Evolutionary conservation across 2,113 vertebrate species (phyloP).

Genomic region (Dryoscopus gambensis): DNA sequence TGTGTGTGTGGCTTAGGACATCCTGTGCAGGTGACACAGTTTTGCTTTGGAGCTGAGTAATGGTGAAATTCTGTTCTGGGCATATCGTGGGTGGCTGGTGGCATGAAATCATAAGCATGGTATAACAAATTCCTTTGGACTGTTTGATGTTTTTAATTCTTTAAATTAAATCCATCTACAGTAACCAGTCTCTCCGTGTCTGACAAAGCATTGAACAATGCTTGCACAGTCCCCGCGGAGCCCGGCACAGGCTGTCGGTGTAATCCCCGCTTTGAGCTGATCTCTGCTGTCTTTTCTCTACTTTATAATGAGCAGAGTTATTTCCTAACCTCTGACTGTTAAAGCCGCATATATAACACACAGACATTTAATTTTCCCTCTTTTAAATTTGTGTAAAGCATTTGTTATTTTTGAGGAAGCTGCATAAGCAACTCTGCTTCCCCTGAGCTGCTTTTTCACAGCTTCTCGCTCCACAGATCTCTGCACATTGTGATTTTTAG

Average conservation of each 20-base stretch:
- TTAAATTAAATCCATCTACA: background rate
- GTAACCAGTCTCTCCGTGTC: background rate
- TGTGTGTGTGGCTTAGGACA: background rate
- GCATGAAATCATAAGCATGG: accelerated
- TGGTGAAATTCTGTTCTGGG: background rate
- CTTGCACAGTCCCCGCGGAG: background rate
- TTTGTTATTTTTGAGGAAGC: background rate
- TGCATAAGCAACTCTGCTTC: background rate
- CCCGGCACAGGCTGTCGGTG: background rate
- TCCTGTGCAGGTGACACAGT: background rate
- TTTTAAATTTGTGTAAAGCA: background rate
- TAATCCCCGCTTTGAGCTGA: background rate
- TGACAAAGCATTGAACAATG: constrained; percentile 21
- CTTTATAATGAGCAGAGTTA: background rate
- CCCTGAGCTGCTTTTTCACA: background rate
- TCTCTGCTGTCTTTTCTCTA: background rate
- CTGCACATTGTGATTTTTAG: background rate
- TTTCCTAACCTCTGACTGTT: background rate
- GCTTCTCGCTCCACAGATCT: background rate
- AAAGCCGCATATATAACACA: background rate
- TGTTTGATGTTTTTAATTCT: constrained; percentile 20
- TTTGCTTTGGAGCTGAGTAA: background rate
- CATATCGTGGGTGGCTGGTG: background rate
- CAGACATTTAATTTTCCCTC: background rate
- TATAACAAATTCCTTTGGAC: background rate